These are phyloP conservation scores for Casuarius casuarius DNA, from an alignment of 2,113 vertebrate genomes.

Conservation along the genomic window DNA sequence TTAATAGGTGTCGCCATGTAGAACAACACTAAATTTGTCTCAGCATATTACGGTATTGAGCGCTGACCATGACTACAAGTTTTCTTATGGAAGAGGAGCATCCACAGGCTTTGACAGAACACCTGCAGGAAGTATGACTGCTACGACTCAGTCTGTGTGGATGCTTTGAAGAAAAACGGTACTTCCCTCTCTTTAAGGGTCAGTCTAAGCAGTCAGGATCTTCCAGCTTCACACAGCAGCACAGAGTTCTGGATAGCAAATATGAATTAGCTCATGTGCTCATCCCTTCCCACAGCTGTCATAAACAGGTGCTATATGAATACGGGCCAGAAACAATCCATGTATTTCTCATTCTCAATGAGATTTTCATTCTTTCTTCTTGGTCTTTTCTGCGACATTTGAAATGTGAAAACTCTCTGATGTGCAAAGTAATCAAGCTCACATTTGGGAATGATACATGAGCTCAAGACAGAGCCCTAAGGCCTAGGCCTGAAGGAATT, in stretches of 20 bases:
- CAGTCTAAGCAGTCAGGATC: background rate
- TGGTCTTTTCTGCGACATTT: background rate
- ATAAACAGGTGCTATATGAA: background rate
- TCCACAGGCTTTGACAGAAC: background rate
- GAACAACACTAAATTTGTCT: background rate
- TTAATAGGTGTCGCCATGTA: background rate
- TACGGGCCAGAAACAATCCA: background rate
- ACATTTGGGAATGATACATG: slow-evolving; percentile 8
- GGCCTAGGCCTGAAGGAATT: slow-evolving; percentile 53
- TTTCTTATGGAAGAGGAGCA: background rate
- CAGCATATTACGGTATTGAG: background rate
- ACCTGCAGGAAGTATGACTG: background rate
- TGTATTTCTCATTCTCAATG: background rate
- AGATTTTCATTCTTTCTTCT: background rate
- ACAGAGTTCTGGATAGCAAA: slow-evolving; percentile 6
- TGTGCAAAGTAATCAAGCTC: background rate
- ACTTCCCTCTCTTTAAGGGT: background rate
- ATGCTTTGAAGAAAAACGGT: background rate
- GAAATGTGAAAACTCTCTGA: background rate
- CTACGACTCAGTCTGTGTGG: rapidly evolving
- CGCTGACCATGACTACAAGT: background rate
- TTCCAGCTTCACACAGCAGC: background rate
- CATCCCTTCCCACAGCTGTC: background rate
- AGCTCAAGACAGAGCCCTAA: background rate
- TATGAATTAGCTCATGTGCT: background rate